Base-by-base conservation (phyloP, 2,113 vertebrate genomes). In the Chlorodrepanis virens region DNA sequence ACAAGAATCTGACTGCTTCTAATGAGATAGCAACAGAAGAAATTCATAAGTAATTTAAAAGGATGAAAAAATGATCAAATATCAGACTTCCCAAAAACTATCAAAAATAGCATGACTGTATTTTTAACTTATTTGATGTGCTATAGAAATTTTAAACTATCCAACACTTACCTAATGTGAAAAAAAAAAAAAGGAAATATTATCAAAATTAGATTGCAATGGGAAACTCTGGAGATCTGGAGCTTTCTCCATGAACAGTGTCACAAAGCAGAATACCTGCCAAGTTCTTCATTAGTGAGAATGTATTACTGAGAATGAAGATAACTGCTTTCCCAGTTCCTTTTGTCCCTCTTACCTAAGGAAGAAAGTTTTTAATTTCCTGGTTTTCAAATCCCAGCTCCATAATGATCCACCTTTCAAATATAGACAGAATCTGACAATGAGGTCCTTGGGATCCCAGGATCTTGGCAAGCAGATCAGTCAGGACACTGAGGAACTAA, bases 141-240 rank as follows among this genome's bases (percentile, higher is more conserved):
- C 2, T 61, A n/a, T 12, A 27, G 20, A 67, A 75, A 8, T n/a
- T 24, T 63, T 39, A 19, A 22, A 40, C 60, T 64, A 68, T 29
- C 5, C 6, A 29, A 42, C 27, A 11, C 0, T 0, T 19, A 29
- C 1, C 45, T n/a, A 85, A 53, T 50, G 2, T 16, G 0, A 65
- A 12, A 39, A 22, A 44, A 53, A 5, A 35, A 12, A 31, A 21
- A 33, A n/a, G 0, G 6, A 52, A 56, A 35, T 15, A 6, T 29
- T 70, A 44, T 53, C 8, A 44, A 81, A 65, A 56, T 44, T n/a
- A 49, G 6, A 70, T 33, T 33, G 23, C 7, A 54, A 39, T 50
- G 37, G 23, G 17, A 65, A 69, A 24, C 27, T 69, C 52, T 31
- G 17, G 52, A 75, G 12, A 60, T 54, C 10, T 53, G n/a, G 16